Base-by-base conservation (phyloP, 2,113 vertebrate genomes). In the Coryphaenoides rupestris region DNA sequence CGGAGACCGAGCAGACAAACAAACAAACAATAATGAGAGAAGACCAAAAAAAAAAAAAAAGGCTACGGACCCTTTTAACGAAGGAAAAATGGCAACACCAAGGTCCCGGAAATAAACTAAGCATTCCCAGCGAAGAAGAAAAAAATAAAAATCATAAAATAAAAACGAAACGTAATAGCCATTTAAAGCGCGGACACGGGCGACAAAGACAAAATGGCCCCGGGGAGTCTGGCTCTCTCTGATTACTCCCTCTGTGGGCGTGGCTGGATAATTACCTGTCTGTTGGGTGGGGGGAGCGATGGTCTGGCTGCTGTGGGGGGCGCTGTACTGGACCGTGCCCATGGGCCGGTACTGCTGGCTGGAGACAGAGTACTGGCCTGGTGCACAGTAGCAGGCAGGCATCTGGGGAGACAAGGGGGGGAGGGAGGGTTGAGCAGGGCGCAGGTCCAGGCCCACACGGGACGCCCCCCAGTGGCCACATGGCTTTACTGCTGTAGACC, bases 201-300 rank as follows among this genome's bases (percentile, higher is more conserved):
- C 7, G 33, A 26, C 24, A 3, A 26, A 9, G 33, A 12, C n/a
- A 9, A 9, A 9, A 12, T 1, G 10, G 28, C 28, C 28, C 7
- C 1, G 33, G 33, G 33, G 33, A 40, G 7, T 40, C 33, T 40
- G 33, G 33, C 9, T 40, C 1, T 40, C 33, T 40, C 7, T 12
- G 33, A 40, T 40, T 40, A 40, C 33, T 40, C 13, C 33, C 15
- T 13, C 15, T 3, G 2, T 17, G 16, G 17, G 46, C 23, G n/a
- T 16, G 23, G 17, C 21, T 40, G 16, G 23, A 17, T 7, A 21
- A 15, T 63, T 80, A 95, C 94, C 94, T 93, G 93, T 84, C 79
- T 93, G 92, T 72, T 93, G 93, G 23, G 76, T 72, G 17, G 93
- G 90, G 72, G 92, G 93, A 17, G 92, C 80, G 87, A 94, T 70